phyloP scores from a whole-genome alignment of 2,888 invertebrate species.

The Platerodrilus igneus region DNA sequence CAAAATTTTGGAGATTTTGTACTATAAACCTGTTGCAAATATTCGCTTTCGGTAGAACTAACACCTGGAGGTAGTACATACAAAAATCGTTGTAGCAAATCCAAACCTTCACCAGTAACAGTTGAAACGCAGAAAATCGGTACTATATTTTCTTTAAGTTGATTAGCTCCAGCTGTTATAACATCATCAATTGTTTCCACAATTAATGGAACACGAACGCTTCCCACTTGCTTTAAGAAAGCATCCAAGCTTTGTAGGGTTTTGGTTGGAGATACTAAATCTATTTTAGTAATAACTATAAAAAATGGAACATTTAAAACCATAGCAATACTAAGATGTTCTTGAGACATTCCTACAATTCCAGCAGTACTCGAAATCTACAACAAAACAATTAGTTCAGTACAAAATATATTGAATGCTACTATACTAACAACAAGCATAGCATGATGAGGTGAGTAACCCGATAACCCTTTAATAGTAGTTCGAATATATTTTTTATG shows the following conservation, averaged over 20 bases:
- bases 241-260: slow-evolving; percentile 57
- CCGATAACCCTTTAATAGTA: slow-evolving; percentile 89
- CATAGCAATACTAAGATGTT: slow-evolving; percentile 81
- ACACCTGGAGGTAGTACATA: slow-evolving; percentile 72
- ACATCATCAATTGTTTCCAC: slow-evolving; percentile 68
- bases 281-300: slow-evolving; percentile 90
- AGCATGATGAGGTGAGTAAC: slow-evolving; percentile 88
- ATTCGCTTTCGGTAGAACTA: slow-evolving; percentile 61
- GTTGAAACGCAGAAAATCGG: slow-evolving; percentile 88
- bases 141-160: slow-evolving; percentile 59
- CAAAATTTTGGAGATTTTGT: not conserved
- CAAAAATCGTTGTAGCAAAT: slow-evolving; percentile 79
- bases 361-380: slow-evolving; percentile 79
- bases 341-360: slow-evolving; percentile 77
- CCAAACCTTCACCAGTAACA: slow-evolving; percentile 81
- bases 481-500: slow-evolving; percentile 94
- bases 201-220: slow-evolving; percentile 59
- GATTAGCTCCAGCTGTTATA: slow-evolving; percentile 67
- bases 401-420: slow-evolving; percentile 2
- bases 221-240: slow-evolving; percentile 62
- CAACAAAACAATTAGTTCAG: slow-evolving; percentile 31
- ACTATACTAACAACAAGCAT: slow-evolving; percentile 68
- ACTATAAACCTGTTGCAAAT: slow-evolving; percentile 57
- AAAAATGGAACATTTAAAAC: slow-evolving; percentile 86
- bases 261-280: slow-evolving; percentile 63